Evolutionary conservation across 2,113 vertebrate genomes (phyloP).

Genomic region (Girardinichthys multiradiatus): DNA sequence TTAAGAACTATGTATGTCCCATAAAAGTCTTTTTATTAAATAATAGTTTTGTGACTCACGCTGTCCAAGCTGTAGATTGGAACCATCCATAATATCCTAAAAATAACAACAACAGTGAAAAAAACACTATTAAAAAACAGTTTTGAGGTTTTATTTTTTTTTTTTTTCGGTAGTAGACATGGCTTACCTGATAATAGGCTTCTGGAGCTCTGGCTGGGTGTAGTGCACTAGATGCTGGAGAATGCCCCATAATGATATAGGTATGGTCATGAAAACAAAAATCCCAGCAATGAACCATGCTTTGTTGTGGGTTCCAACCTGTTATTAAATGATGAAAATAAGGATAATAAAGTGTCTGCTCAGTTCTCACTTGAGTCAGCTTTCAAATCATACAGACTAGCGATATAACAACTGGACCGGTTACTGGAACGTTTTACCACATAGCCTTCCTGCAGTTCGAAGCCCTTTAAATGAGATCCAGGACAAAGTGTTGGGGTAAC

Average conservation of each 20-base stretch:
- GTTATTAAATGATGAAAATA: constrained; percentile 26
- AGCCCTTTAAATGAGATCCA: too few species aligned
- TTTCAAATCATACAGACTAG: background rate
- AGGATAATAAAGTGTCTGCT: background rate
- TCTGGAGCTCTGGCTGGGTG: constrained; percentile 96
- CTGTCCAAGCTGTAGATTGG: constrained; percentile 99
- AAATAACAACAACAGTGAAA: background rate
- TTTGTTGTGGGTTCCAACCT: constrained; percentile 94
- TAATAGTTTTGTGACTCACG: constrained; percentile 82
- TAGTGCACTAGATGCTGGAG: constrained; percentile 97
- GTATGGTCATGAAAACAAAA: constrained; percentile 96
- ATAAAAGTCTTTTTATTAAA: background rate
- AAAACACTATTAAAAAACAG: background rate
- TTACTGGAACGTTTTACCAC: too few species aligned
- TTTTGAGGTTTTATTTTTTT: background rate
- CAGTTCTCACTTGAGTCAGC: background rate
- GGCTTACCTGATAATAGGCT: constrained; percentile 94
- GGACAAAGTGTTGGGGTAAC: too few species aligned
- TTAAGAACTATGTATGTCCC: background rate
- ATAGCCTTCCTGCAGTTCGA: too few species aligned
- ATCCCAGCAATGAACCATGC: constrained; percentile 98
- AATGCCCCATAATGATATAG: constrained; percentile 96
- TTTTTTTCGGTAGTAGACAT: background rate
- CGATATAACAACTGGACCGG: background rate
- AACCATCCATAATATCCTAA: constrained; percentile 99